These are phyloP conservation scores for Nothoprocta perdicaria DNA, from an alignment of 2,113 vertebrate species.

Conservation along the genomic window DNA sequence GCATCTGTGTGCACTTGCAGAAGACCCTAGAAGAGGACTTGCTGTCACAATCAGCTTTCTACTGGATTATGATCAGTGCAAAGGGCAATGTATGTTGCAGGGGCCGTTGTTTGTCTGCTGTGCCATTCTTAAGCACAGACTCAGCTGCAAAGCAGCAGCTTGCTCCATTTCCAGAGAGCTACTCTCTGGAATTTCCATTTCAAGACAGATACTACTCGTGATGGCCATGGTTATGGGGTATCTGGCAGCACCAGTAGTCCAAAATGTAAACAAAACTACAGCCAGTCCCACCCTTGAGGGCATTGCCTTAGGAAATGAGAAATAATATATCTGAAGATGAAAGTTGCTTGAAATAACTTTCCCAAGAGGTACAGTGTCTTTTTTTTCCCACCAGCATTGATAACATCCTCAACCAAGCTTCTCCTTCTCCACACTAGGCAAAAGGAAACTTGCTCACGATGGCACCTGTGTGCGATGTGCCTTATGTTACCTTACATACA, in stretches of 20 bases:
- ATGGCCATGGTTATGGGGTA: background rate
- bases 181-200: too few species aligned
- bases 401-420: background rate
- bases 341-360: background rate
- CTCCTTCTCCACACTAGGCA: background rate
- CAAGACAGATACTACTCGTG: background rate
- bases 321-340: background rate
- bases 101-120: background rate
- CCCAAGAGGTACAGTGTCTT: background rate
- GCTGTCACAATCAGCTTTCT: background rate
- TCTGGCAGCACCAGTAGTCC: background rate
- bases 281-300: background rate
- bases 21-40: background rate
- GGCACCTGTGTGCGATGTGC: background rate
- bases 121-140: background rate
- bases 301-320: background rate
- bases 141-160: background rate
- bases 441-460: background rate
- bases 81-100: background rate
- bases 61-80: background rate
- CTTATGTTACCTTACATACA: too few species aligned
- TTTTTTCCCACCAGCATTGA: background rate
- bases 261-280: background rate
- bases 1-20: background rate
- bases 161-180: background rate